Evolutionary conservation across 2,888 invertebrate species (phyloP).

Genomic region (Thymelicus sylvestris): DNA sequence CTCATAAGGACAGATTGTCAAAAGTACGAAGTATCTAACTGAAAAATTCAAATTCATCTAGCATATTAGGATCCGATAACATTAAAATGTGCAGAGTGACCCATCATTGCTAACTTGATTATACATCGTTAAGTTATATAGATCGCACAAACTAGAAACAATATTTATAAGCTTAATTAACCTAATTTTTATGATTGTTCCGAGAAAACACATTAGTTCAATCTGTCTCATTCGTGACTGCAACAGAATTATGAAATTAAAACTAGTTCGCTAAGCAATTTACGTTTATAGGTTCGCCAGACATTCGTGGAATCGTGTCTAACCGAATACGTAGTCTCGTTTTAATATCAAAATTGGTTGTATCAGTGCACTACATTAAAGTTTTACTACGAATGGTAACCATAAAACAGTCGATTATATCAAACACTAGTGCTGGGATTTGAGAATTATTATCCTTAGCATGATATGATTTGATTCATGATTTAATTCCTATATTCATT

Average conservation of each 20-base stretch:
- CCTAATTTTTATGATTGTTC: slow-evolving; percentile 19
- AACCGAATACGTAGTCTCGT: slow-evolving; percentile 4
- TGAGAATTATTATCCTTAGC: no score
- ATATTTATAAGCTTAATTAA: slow-evolving; percentile 11
- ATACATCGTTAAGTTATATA: neutral
- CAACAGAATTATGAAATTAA: slow-evolving; percentile 54
- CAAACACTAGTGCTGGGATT: no score
- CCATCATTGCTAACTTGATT: neutral
- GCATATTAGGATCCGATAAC: neutral
- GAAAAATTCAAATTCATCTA: no score
- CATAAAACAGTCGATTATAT: neutral
- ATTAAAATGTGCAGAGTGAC: no score
- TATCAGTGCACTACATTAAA: neutral
- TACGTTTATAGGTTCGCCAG: slow-evolving; percentile 49
- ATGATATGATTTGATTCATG: no score
- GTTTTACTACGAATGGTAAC: neutral
- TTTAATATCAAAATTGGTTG: slow-evolving; percentile 25
- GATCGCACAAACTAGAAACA: neutral
- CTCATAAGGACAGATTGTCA: no score
- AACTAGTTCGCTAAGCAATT: slow-evolving; percentile 45
- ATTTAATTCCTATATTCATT: no score
- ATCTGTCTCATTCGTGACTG: slow-evolving; percentile 55
- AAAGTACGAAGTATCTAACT: no score
- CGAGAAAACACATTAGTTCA: slow-evolving; percentile 24
- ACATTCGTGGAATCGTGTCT: slow-evolving; percentile 58